A percentile compares a stretch with the other conserved stretches of the same genome.
phyloP scores from a whole-genome alignment of 2,888 invertebrate genomes.

The Microplitis manilae region DNA sequence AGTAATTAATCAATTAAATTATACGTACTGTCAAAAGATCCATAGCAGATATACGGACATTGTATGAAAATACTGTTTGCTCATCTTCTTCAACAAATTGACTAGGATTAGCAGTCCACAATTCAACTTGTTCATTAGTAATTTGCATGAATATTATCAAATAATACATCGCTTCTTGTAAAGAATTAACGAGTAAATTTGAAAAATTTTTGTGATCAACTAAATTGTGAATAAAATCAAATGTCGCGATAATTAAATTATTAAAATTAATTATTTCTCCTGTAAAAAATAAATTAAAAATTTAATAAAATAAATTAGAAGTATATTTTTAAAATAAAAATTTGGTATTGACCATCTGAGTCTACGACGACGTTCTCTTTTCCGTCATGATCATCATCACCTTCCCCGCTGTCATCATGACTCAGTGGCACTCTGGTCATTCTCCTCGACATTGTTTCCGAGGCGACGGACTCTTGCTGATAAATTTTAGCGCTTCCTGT shows the following conservation, averaged over 20 bases:
- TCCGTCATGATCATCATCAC: slow-evolving; percentile 71
- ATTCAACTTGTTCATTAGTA: slow-evolving; percentile 78
- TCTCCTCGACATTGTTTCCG: not conserved
- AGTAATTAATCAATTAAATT: slow-evolving; percentile 1
- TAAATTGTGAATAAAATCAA: slow-evolving; percentile 79
- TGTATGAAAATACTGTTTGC: slow-evolving; percentile 76
- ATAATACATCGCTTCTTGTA: slow-evolving; percentile 79
- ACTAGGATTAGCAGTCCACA: slow-evolving; percentile 78
- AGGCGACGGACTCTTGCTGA: slow-evolving; percentile 75
- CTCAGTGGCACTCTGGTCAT: not conserved
- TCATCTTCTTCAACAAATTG: slow-evolving; percentile 82
- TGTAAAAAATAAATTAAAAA: slow-evolving; percentile 49
- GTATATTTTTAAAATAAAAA: slow-evolving; percentile 9
- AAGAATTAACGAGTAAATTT: slow-evolving; percentile 75
- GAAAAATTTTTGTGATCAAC: slow-evolving; percentile 76
- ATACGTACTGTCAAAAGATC: slow-evolving; percentile 75
- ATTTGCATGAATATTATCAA: slow-evolving; percentile 81
- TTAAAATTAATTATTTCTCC: slow-evolving; percentile 79
- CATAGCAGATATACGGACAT: slow-evolving; percentile 79
- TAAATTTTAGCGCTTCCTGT: slow-evolving; percentile 79
- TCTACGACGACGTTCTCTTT: slow-evolving; percentile 73
- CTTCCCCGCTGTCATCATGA: slow-evolving; percentile 73
- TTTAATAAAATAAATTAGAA: not conserved
- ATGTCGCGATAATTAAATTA: slow-evolving; percentile 78
- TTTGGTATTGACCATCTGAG: slow-evolving; percentile 74